phyloP scores from a whole-genome alignment of 2,888 invertebrate genomes.

The Andrena fulva region DNA sequence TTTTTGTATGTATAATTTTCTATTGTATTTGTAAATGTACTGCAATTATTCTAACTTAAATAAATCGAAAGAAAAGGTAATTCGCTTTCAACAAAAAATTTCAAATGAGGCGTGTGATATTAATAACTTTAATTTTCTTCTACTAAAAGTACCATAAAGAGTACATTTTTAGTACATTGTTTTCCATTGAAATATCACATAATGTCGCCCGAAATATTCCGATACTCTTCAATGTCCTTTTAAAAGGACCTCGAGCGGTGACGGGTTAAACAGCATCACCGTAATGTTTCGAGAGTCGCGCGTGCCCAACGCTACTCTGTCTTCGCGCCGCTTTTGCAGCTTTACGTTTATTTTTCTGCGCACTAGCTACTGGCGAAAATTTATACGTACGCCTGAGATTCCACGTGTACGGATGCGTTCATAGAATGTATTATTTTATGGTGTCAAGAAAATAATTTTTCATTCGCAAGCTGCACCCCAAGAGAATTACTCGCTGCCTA shows the following conservation, averaged over 20 bases:
- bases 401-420: conserved; percentile 52
- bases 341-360: conserved; percentile 67
- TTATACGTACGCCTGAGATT: conserved; percentile 59
- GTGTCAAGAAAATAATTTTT: conserved; percentile 5
- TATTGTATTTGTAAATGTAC: no score
- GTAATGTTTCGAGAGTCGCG: conserved; percentile 4
- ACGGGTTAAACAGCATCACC: not conserved
- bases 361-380: conserved; percentile 66
- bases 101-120: no score
- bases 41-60: no score
- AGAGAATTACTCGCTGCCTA: not conserved
- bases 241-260: not conserved
- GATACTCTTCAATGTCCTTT: no score
- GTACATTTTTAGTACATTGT: no score
- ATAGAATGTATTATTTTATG: conserved; percentile 42
- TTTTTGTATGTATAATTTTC: no score
- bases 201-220: no score
- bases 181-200: no score
- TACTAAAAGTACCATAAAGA: no score
- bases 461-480: not conserved
- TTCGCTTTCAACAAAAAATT: not conserved
- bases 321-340: conserved; percentile 62
- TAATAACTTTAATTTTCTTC: no score
- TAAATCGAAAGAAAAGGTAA: not conserved
- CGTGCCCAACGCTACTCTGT: conserved; percentile 63